Evolutionary conservation across 2,113 vertebrate genomes (phyloP).

Genomic region (Chaetodon auriga): DNA sequence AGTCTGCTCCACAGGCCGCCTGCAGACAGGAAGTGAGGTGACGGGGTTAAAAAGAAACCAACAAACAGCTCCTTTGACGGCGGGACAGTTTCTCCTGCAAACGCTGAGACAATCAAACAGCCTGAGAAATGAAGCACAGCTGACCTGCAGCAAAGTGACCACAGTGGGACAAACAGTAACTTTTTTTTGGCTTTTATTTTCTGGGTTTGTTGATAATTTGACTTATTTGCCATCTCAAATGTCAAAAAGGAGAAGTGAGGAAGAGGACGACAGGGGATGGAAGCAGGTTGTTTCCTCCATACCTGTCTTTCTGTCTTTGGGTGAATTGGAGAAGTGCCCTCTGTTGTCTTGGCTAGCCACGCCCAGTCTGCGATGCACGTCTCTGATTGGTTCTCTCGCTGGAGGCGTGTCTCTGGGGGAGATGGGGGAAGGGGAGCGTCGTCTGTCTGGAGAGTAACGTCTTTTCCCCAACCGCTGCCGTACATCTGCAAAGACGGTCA

Average conservation of each 20-base stretch:
- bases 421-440: conserved; percentile 79
- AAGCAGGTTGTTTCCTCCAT: not conserved
- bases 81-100: no score
- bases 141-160: no score
- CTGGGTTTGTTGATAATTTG: no score
- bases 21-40: conserved; percentile 48
- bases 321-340: conserved; percentile 83
- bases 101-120: no score
- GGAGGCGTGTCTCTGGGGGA: conserved; percentile 74
- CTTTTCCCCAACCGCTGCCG: conserved; percentile 94
- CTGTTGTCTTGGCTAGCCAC: conserved; percentile 87
- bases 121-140: no score
- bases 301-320: conserved; percentile 94
- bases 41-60: no score
- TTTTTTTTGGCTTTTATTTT: no score
- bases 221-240: no score
- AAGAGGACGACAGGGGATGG: no score
- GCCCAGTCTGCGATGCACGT: conserved; percentile 94
- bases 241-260: no score
- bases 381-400: conserved; percentile 89
- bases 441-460: conserved; percentile 89
- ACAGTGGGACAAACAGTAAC: no score
- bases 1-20: conserved; percentile 95
- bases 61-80: no score
- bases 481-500: conserved; percentile 85